Base-by-base conservation (phyloP, 2,113 vertebrate species). In the Hipposideros armiger region DNA sequence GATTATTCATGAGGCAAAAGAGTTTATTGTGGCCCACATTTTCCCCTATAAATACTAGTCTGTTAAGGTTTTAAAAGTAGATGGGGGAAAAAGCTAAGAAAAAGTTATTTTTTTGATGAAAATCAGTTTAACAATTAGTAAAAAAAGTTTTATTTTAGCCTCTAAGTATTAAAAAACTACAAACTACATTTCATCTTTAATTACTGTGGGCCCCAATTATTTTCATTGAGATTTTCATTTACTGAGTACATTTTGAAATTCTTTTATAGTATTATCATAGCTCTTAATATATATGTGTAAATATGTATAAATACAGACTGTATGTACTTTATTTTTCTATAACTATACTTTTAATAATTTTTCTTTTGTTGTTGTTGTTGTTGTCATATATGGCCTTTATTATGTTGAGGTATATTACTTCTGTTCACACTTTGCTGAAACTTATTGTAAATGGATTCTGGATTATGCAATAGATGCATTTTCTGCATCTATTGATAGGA, bases 31-130 rank as follows among this genome's bases (percentile, higher is more conserved):
- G 69, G 19, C 76, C n/a, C 45, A 22, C 40, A 42, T 42, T 17
- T 15, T 0, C 7, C 13, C 13, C 22, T 7, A 28, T 22, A 76
- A 91, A 28, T 40, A 60, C 0, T 77, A 78, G 40, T 30, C n/a
- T 80, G 11, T 84, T 73, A 74, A 70, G 17, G 19, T 62, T 93
- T 91, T 91, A 78, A 77, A 69, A 50, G 22, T 87, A 52, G 76
- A 76, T 81, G 56, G 58, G 14, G 58, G 14, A 28, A 10, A 87
- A 76, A 91, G 36, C 50, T 42, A 32, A 70, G 28, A 58, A 58
- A 81, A 95, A 62, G 24, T 62, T 50, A 60, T 74, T 84, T 89
- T 90, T 74, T 64, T 80, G 10, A 69, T 56, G 22, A 42, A 80
- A 69, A 56, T 87, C 36, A 64, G 1, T 72, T 93, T 70, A 58